Evolutionary conservation across 2,113 vertebrate species (phyloP), one percentile per base, ranked within the genome.

Genomic region (Antechinus stuartii): DNA sequence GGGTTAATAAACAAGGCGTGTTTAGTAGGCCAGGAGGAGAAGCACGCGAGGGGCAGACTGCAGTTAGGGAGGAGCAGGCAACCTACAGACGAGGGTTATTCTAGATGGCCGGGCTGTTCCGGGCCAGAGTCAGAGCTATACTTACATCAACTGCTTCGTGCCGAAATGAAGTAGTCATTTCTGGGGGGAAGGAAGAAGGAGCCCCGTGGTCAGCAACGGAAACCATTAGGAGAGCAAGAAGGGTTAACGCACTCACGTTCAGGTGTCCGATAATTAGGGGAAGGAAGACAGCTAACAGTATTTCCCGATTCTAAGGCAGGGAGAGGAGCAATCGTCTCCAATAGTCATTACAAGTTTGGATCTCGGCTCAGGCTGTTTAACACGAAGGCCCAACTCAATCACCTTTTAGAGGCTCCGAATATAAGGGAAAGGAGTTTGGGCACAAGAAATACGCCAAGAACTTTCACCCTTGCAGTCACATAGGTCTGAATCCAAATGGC

Each of bases 171-270:
- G 16, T 1, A 19, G 95, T 91, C 96, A 68, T 35, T 93, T 92
- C 97, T 84, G 68, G 95, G 92, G 96, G 93, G 92, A 91, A 94
- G 95, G 94, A 96, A 97, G 95, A 96, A 97, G 95, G 94, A 94
- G 95, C 97, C 92, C 50, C 19, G 0, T 6, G 92, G 94, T 96
- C 95, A 98, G 93, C 7, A 0, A 89, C 12, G 26, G 54, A 90
- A 19, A 61, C 53, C 91, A 16, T 24, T 23, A 35, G 0, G n/a
- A 35, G 84, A 56, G 55, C 35, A 56, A 46, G 0, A 24, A 42
- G 91, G 94, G 5, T 26, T 6, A 2, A 14, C 6, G 7, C 14
- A n/a, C 57, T 61, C 91, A 35, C 6, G 0, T 0, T 1, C 52
- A 42, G 35, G 90, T 27, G 25, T 6, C 92, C 3, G 3, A 25